Evolutionary conservation across 2,797 vertebrate species (phyloP).

Genomic region (Thamnophis elegans): DNA sequence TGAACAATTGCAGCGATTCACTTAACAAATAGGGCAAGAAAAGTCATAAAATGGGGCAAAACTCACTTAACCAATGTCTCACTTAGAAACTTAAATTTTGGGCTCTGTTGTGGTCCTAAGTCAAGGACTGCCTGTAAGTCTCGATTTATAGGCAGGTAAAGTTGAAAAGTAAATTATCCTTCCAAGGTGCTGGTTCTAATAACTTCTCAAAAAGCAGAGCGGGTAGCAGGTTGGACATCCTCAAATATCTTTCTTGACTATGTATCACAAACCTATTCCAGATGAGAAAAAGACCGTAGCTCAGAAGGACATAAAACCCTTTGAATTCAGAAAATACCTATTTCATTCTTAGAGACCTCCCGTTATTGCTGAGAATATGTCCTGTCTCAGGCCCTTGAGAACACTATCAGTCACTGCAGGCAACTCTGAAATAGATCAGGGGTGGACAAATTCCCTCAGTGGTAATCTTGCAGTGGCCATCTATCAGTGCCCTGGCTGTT

Average conservation of each 20-base stretch:
- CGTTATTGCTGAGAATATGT: background rate
- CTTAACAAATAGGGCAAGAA: background rate
- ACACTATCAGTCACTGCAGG: background rate
- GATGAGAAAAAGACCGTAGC: background rate
- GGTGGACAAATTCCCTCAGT: background rate
- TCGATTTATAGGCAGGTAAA: background rate
- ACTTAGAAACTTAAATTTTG: background rate
- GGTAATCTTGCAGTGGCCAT: background rate
- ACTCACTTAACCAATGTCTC: background rate
- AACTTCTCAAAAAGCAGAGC: background rate
- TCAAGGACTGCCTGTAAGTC: background rate
- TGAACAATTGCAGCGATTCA: background rate
- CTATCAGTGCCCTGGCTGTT: background rate
- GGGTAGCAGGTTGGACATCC: background rate
- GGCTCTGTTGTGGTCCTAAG: background rate
- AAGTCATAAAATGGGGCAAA: background rate
- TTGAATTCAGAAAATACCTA: background rate
- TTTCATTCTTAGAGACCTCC: too few relatives aligned
- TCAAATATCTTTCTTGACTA: background rate
- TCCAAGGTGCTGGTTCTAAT: background rate
- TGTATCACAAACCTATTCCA: background rate
- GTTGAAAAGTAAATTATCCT: background rate
- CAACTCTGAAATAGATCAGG: background rate
- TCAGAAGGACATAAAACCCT: background rate
- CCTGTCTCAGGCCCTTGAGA: background rate